Evolutionary conservation across 1,140 invertebrate genomes (phyloP), one percentile per base, ranked within the genome.

Genomic region (Sarcophaga peregrina): DNA sequence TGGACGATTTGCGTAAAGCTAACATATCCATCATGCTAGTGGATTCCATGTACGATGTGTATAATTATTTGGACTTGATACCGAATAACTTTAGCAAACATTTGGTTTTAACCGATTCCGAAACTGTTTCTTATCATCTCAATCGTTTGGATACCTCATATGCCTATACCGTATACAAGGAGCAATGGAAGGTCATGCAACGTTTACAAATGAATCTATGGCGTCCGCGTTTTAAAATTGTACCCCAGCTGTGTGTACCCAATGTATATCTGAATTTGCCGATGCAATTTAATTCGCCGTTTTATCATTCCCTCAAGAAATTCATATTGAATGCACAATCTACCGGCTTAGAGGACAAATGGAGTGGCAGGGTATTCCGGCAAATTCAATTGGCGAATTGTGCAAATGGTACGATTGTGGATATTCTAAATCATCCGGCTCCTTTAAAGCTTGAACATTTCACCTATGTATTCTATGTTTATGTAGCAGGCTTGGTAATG

Each of bases 251-350:
- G 13, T 88, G 87, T 68, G 87, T 88, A 7, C 86, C 86, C 7
- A 87, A 87, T 82, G 87, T 85, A 3, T 87, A 88, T 76, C 82
- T 88, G 58, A 85, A 86, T 47, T 88, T 86, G 72, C 87, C 87
- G 8, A 76, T 88, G 13, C 87, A 87, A 80, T 86, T 87, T 85
- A 87, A 88, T 73, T 88, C 86, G 0, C 84, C 84, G 8, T 25
- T 88, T 20, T 88, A 86, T 87, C 86, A 87, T 9, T 85, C 87
- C 37, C 82, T 88, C 5, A 86, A 87, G 73, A 86, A 87, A 54
- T 88, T 85, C 9, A 88, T 85, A 0, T 87, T 87, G 50, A 82
- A 87, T 3, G 84, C 87, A 10, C 87, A 89, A 10, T 15, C 47
- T 5, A 78, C 75, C 0, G 75, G 75, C 6, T 17, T 78, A 10